Base-by-base conservation (phyloP, 2,888 invertebrate genomes). In the Nineta flava region DNA sequence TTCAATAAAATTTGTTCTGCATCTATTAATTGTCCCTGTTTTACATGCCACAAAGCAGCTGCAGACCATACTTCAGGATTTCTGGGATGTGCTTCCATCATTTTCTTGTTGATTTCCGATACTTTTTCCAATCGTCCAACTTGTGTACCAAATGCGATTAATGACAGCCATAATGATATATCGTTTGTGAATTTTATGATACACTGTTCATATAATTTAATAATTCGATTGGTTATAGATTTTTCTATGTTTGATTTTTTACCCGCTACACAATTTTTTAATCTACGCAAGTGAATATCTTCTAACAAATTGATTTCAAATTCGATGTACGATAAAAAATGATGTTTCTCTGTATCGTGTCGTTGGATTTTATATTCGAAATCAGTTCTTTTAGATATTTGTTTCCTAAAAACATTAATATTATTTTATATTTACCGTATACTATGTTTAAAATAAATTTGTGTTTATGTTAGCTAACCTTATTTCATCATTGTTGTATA, bases 61-160 rank as follows among this genome's bases (percentile, higher is more conserved):
- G 44, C 44, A 17, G 7, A 21, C 44, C 44, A 44, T n/a, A 44
- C 44, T 44, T 44, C 44, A 13, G 44, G 26, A 21, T 44, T 26
- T 44, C 19, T 44, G 2, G 44, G 44, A 26, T 21, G 44, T 19
- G 21, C 26, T 44, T 44, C 26, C 3, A 26, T 44, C 44, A 44
- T 44, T 44, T 44, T 6, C 13, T 16, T 26, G 9, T 17, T 26
- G 3, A 21, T 13, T 44, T 44, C 26, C 4, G 26, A 12, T 10
- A 19, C 21, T 26, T 44, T 19, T n/a, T 21, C 26, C 3, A 13
- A 17, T 10, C 9, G 19, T n/a, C 19, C 19, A 21, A 12, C 13
- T 13, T 26, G n/a, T 10, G 44, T 21, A 10, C 10, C 26, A 13
- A 44, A 44, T 44, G 26, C 2, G 2, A 44, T 44, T 21, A 26